A percentile compares a stretch with the other conserved stretches of the same genome.
Conservation (phyloP, 2,888 invertebrate genomes). For the Troides oblongomaculatus region DNA sequence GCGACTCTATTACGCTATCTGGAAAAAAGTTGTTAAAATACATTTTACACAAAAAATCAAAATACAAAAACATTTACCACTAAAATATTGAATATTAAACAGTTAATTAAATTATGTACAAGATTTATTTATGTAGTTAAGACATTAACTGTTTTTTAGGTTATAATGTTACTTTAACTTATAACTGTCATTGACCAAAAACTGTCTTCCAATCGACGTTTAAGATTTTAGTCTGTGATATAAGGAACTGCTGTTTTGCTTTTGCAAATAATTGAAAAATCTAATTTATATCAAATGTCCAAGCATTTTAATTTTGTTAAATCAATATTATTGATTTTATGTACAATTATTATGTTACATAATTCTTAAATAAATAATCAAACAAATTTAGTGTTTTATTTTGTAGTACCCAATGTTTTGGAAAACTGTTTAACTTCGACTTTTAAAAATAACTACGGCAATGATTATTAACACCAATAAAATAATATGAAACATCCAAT, state of each 20-base stretch:
- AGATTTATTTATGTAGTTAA: neutral
- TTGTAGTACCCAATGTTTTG: neutral
- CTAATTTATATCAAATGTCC: slow-evolving; percentile 9
- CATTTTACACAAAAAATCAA: too few species aligned
- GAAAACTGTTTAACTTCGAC: slow-evolving; percentile 29
- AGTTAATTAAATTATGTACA: neutral
- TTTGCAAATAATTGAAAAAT: slow-evolving; percentile 7
- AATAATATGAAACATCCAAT: slow-evolving; percentile 64
- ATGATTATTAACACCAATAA: slow-evolving; percentile 48
- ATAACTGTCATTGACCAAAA: slow-evolving; percentile 21
- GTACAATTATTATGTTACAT: slow-evolving; percentile 17
- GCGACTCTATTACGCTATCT: too few species aligned
- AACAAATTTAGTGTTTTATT: neutral
- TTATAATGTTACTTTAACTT: neutral
- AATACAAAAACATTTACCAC: neutral
- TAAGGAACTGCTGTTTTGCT: slow-evolving; percentile 18
- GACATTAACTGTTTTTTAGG: neutral
- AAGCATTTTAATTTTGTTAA: slow-evolving; percentile 6
- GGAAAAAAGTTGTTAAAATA: too few species aligned
- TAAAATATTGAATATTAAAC: neutral
- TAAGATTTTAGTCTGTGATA: slow-evolving; percentile 32
- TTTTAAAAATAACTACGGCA: slow-evolving; percentile 47
- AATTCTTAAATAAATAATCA: slow-evolving; percentile 4
- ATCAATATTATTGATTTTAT: slow-evolving; percentile 17
- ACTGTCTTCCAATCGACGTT: slow-evolving; percentile 31